A percentile compares a stretch with the other conserved stretches of the same genome.
Evolutionary conservation across 2,797 vertebrate species (phyloP).

Genomic region (Pampus argenteus): DNA sequence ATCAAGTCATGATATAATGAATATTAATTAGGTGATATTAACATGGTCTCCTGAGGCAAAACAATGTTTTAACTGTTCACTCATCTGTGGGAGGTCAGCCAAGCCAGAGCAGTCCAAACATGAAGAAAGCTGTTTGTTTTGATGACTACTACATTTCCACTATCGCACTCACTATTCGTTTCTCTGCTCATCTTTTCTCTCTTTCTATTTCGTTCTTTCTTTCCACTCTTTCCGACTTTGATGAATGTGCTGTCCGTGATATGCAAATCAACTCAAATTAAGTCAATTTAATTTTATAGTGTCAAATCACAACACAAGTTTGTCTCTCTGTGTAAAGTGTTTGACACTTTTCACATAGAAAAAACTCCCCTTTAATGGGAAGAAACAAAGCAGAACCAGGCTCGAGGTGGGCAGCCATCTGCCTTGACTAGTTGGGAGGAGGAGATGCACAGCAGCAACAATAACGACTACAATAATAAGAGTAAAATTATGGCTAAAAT

Average conservation of each 20-base stretch:
- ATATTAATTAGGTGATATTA: slow-evolving; percentile 46
- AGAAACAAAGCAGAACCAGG: too few species aligned
- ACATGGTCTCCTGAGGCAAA: slow-evolving; percentile 18
- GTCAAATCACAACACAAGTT: too few species aligned
- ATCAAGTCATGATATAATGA: slow-evolving; percentile 29
- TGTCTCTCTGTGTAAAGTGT: too few species aligned
- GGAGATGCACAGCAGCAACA: too few species aligned
- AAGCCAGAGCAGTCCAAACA: slow-evolving; percentile 29
- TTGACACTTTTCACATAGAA: too few species aligned
- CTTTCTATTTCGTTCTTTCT: slow-evolving; percentile 2
- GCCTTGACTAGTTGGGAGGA: too few species aligned
- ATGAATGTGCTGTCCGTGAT: slow-evolving; percentile 25
- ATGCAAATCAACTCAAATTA: too few species aligned
- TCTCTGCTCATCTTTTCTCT: background rate
- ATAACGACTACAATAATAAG: too few species aligned
- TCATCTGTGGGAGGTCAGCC: slow-evolving; percentile 45
- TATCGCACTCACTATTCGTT: slow-evolving; percentile 7
- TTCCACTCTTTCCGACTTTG: slow-evolving; percentile 12
- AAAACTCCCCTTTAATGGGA: too few species aligned
- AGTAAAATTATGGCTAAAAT: too few species aligned
- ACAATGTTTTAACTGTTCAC: slow-evolving; percentile 26
- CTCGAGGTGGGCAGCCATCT: too few species aligned
- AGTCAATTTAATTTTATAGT: too few species aligned
- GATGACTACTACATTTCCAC: slow-evolving; percentile 37
- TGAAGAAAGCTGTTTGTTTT: slow-evolving; percentile 30